Base-by-base conservation (phyloP, 1,140 invertebrate genomes). In the Tribolium castaneum region DNA sequence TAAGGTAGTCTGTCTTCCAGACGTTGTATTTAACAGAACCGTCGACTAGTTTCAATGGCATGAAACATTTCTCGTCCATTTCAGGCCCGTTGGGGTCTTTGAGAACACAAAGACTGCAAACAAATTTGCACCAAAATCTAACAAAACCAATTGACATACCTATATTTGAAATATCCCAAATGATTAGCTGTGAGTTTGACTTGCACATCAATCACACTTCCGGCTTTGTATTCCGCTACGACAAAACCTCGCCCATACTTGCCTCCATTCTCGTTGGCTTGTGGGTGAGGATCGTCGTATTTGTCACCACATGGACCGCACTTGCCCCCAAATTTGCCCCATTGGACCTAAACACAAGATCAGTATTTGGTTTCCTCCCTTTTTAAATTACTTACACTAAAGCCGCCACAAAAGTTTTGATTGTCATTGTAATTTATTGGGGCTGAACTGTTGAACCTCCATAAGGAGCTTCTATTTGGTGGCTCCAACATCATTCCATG, bases 401-500 rank as follows among this genome's bases (percentile, higher is more conserved):
- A 87, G 66, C 92, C 92, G 34, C 92, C 93, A 83, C 93, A 94
- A 84, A 88, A 93, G 19, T 92, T 87, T 71, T 89, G 87, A 80
- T 92, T 92, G 80, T 94, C 93, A 70, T 91, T 85, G 49, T 88
- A 92, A 84, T 94, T 92, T 0, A 80, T 77, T 0, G 90, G 89
- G 1, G 90, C 90, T 0, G 87, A 80, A 49, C 87, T 87, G 14
- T 91, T 89, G 62, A 87, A 88, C 51, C 92, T 88, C 92, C 92
- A 94, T 34, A 92, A 87, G 14, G 90, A 89, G 76, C 90, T 90
- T 70, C 93, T 88, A 70, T 91, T 90, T 3, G 92, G 89, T 0
- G 94, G 93, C 76, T 92, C 89, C 79, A 93, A 84, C 81, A 94
- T 85, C 86, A 92, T 90, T 7, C 93, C 93, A 86, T 94, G 93